phyloP scores from a whole-genome alignment of 1,140 invertebrate genomes.

The Macrobrachium nipponense region DNA sequence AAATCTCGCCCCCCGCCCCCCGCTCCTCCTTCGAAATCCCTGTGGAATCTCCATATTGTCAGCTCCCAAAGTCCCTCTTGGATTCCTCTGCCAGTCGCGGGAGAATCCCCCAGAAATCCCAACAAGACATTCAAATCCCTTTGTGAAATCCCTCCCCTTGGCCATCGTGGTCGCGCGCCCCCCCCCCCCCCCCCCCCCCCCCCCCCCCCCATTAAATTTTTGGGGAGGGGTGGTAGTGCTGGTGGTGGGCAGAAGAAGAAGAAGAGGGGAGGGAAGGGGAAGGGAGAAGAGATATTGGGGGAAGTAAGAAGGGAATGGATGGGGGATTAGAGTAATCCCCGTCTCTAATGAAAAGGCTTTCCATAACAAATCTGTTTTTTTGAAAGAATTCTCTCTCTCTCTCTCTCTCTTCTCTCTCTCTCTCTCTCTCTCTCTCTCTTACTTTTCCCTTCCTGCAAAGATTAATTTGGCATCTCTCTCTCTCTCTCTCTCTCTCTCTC shows the following conservation, averaged over 20 bases:
- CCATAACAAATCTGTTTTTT: not conserved
- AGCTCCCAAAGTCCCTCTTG: no score
- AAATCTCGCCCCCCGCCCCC: no score
- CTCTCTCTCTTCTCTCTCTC: slow-evolving; percentile 5
- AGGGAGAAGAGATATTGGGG: not conserved
- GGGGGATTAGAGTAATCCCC: not conserved
- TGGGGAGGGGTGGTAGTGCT: not conserved
- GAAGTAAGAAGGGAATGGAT: not conserved
- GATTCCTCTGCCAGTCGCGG: no score
- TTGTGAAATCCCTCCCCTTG: no score
- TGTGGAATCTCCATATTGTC: no score
- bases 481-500: no score
- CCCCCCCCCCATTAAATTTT: no score
- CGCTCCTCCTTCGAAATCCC: no score
- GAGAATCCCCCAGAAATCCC: no score
- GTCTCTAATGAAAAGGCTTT: not conserved
- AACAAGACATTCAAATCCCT: no score
- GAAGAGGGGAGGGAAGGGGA: not conserved
- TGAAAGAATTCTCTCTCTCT: not conserved
- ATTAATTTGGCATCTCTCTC: not conserved
- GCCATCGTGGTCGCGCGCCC: no score
- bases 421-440: slow-evolving; percentile 13
- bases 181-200: no score
- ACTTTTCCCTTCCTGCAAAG: not conserved
- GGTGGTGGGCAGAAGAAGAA: not conserved